Conservation (phyloP, 2,888 invertebrate genomes). For the Leucophora obtusa region DNA sequence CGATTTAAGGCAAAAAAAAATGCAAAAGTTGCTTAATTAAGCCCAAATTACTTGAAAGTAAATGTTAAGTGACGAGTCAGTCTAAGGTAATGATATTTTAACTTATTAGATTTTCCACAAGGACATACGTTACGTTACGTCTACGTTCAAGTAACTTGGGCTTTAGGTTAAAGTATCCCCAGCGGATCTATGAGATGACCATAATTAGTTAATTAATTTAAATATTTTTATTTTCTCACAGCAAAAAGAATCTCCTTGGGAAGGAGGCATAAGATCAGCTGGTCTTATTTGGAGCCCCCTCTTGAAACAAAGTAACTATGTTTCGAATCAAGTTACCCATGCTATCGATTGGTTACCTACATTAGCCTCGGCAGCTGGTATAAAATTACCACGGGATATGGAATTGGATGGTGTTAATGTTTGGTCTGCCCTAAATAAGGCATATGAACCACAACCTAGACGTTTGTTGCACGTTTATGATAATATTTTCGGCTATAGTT, state of each 20-base stretch:
- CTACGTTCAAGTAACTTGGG: too few relatives aligned
- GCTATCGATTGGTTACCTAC: constrained; percentile 93
- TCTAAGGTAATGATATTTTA: too few relatives aligned
- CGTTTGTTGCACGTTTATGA: constrained; percentile 84
- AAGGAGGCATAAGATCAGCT: constrained; percentile 89
- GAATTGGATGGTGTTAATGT: constrained; percentile 84
- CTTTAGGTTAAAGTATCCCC: too few relatives aligned
- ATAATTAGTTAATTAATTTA: too few relatives aligned
- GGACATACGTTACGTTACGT: too few relatives aligned
- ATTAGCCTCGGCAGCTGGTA: constrained; percentile 77
- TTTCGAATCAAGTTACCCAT: constrained; percentile 85
- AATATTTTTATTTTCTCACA: constrained; percentile 66
- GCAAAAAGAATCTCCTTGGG: constrained; percentile 90
- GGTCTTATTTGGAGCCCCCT: constrained; percentile 88
- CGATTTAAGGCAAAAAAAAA: too few relatives aligned
- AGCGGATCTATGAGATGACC: too few relatives aligned
- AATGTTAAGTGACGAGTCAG: too few relatives aligned
- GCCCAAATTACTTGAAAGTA: too few relatives aligned
- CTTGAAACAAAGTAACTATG: constrained; percentile 79
- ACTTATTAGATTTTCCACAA: too few relatives aligned
- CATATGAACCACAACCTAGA: constrained; percentile 70
- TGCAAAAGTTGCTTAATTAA: too few relatives aligned
- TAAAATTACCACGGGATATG: constrained; percentile 72
- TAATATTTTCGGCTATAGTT: constrained; percentile 79
- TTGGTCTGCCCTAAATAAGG: constrained; percentile 82